These are phyloP conservation scores for Ibidorhyncha struthersii DNA, from an alignment of 2,113 vertebrate genomes.

Conservation along the genomic window DNA sequence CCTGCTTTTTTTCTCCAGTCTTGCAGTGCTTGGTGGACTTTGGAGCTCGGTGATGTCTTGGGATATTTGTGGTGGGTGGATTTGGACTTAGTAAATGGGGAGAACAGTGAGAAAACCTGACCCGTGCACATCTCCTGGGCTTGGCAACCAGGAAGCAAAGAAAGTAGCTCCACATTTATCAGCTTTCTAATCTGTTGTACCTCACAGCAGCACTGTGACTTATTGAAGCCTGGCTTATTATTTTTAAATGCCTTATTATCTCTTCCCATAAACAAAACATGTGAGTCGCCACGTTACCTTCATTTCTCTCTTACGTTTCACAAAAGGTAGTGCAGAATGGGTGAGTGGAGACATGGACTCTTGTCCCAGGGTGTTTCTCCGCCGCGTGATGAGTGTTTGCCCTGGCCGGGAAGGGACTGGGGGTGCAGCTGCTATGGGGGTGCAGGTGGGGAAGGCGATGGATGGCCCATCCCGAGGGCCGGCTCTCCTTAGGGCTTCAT, in stretches of 20 bases:
- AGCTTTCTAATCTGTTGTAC: neutral
- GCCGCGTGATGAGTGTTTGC: accelerated
- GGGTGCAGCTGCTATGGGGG: neutral
- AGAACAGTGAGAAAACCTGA: neutral
- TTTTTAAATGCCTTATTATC: neutral
- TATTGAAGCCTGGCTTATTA: neutral
- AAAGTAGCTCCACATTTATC: neutral
- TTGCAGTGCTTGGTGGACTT: neutral
- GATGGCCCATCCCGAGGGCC: accelerated
- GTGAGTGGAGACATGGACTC: neutral
- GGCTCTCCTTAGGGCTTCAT: neutral
- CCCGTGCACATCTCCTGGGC: neutral
- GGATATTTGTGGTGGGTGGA: accelerated
- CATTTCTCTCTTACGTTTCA: neutral
- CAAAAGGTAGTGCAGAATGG: neutral
- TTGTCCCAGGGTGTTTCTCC: neutral
- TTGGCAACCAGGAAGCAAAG: neutral
- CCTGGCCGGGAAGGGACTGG: neutral
- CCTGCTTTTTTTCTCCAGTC: neutral
- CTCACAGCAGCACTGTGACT: neutral
- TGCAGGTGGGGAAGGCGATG: neutral
- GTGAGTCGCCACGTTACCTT: accelerated
- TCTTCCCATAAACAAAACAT: neutral
- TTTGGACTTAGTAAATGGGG: neutral
- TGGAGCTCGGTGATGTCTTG: neutral